Evolutionary conservation across 2,888 invertebrate species (phyloP), one percentile per base, ranked within the genome.

Genomic region (Elegia similella): DNA sequence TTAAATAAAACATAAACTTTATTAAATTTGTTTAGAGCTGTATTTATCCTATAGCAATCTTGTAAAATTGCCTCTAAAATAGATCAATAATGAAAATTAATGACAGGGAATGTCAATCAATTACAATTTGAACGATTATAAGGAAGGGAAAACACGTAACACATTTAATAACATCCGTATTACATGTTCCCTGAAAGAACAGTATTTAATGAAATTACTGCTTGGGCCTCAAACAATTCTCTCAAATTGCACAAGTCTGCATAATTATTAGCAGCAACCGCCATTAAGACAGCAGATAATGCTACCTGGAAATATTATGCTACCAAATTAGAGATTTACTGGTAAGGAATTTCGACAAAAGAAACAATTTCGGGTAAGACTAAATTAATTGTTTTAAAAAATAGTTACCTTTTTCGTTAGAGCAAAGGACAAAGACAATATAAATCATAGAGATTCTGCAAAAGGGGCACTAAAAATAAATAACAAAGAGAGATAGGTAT

Each of bases 251-350:
- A 60, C 59, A 62, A 66, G 59, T 63, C 63, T 62, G 64, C 61
- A 62, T 62, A 55, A 60, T 68, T 70, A 64, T 59, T 67, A 65
- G 61, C 64, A 56, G 59, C 61, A 67, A 65, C 61, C 59, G 62
- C 62, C 54, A 55, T 44, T 44, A 30, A 46, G 15, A 34, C 32
- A 10, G 16, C 54, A 13, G 32, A 44, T 32, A 55, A 55, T 44
- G 50, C 50, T 43, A 55, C 54, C 32, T 44, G 17, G 34, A 32
- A 17, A 15, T n/a, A 53, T 54, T 54, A 54, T 15, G 43, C 44
- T 54, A 30, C 30, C n/a, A 46, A 55, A 17, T 16, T 15, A 29
- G 1, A 32, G 44, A 46, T 12, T 13, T 44, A 17, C 44, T 8
- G 15, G 53, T 29, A 47, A 47, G 44, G 12, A 23, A 44, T 17